Evolutionary conservation across 2,888 invertebrate species (phyloP), one percentile per base, ranked within the genome.

Genomic region (Ypsolopha scabrella): DNA sequence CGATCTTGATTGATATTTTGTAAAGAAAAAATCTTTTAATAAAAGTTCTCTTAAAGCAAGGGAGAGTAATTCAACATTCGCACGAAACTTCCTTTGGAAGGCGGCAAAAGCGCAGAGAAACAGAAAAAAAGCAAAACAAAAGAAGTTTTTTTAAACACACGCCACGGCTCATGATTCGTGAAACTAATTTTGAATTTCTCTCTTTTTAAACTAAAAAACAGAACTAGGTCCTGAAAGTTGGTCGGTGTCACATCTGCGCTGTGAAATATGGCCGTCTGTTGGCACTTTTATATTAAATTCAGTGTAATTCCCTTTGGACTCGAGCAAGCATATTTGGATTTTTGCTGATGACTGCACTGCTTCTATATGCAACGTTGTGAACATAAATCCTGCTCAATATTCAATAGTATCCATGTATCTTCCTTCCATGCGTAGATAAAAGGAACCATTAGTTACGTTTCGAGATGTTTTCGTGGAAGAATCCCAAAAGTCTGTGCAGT

Each of bases 251-350:
- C 48, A 48, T 48, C 48, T 48, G 48, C 48, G 38, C 48, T 37
- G 24, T 48, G 48, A 48, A 48, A 48, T 48, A 48, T 39, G 37
- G 48, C 48, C 14, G 14, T n/a, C 46, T 34, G 14, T 37, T 38
- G 48, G 14, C 48, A 37, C 24, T 48, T 48, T 48, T 48, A 48
- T 48, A 48, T 48, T 48, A 48, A 48, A 48, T 48, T 48, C 48
- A 14, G 14, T 48, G 37, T 48, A 24, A 48, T 24, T 46, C 35
- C 10, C 46, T 33, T n/a, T 2, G 34, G 11, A 35, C 36, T 11
- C 24, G 46, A 35, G 11, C 35, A 34, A 34, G 46, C 46, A 46
- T 8, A 35, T 34, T 46, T 14, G n/a, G 48, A 48, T 48, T 48
- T 37, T 38, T 37, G 38, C 48, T 48, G 48, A 48, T 48, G 37